Evolutionary conservation across 2,797 vertebrate genomes (phyloP).

Genomic region (Sarcoramphus papa): DNA sequence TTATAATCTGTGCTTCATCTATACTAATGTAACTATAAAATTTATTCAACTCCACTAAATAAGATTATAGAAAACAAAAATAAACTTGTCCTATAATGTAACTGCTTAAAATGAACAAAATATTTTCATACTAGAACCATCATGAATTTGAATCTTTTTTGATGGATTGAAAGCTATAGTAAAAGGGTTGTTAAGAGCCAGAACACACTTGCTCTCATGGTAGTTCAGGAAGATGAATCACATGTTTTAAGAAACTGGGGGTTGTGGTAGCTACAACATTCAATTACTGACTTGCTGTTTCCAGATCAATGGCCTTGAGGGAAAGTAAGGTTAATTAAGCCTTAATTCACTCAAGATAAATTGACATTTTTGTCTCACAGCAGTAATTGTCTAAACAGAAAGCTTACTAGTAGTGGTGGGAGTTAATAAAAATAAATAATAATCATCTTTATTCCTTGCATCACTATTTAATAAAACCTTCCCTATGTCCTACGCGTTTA

Average conservation of each 20-base stretch:
- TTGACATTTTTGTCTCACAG: conserved; percentile 55
- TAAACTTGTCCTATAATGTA: not conserved
- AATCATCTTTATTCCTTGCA: not conserved
- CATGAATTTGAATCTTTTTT: not conserved
- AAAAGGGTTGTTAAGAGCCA: not conserved
- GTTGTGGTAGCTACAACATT: conserved; percentile 16
- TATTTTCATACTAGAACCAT: not conserved
- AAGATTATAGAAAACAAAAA: not conserved
- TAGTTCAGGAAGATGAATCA: not conserved
- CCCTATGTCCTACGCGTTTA: not conserved
- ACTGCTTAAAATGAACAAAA: not conserved
- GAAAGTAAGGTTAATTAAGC: conserved; percentile 62
- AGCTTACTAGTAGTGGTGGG: not conserved
- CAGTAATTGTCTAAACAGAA: conserved; percentile 43
- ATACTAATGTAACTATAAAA: not conserved
- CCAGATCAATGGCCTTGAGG: conserved; percentile 64
- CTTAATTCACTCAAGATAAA: conserved; percentile 67
- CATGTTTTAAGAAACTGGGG: conserved; percentile 8
- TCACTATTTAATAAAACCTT: not conserved
- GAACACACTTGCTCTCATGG: not conserved
- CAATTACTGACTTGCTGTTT: conserved; percentile 61
- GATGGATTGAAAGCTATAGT: not conserved
- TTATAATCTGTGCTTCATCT: not conserved
- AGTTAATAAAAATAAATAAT: conserved; percentile 10
- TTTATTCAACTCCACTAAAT: not conserved